Percentiles rank a stretch among this genome's conserved stretches.
Conservation (phyloP, 1,140 invertebrate genomes). For the Liolophura sinensis region DNA sequence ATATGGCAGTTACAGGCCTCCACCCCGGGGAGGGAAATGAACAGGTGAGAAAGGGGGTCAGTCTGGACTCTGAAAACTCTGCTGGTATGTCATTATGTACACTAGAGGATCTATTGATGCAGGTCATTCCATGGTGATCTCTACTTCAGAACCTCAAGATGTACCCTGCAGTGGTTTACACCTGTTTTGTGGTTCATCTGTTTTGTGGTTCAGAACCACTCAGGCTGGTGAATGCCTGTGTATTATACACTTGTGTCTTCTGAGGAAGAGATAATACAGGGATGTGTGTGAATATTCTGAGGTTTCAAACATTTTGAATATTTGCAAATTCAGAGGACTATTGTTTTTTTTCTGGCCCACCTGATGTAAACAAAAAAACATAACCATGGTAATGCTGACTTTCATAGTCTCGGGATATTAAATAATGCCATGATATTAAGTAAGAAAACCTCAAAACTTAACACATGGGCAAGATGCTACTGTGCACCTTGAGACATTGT, state of each 20-base stretch:
- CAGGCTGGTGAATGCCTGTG: neutral
- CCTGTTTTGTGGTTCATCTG: neutral
- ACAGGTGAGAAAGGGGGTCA: constrained; percentile 16
- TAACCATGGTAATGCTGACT: too few relatives aligned
- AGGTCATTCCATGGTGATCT: neutral
- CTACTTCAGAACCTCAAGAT: neutral
- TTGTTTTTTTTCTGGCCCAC: too few relatives aligned
- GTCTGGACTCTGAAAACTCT: neutral
- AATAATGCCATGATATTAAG: too few relatives aligned
- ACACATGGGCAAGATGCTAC: too few relatives aligned
- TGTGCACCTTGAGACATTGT: too few relatives aligned
- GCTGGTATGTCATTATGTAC: neutral
- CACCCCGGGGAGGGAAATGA: constrained; percentile 23
- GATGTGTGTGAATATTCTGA: too few relatives aligned
- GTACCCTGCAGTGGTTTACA: neutral
- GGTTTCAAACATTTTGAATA: too few relatives aligned
- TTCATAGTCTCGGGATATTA: too few relatives aligned
- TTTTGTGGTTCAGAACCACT: neutral
- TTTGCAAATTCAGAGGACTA: too few relatives aligned
- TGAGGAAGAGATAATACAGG: too few relatives aligned
- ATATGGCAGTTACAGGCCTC: constrained; percentile 94
- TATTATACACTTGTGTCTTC: neutral
- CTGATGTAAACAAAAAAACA: too few relatives aligned
- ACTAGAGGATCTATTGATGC: neutral
- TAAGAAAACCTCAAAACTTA: too few relatives aligned